Base-by-base conservation (phyloP, 1,140 invertebrate genomes). In the Maniola jurtina region DNA sequence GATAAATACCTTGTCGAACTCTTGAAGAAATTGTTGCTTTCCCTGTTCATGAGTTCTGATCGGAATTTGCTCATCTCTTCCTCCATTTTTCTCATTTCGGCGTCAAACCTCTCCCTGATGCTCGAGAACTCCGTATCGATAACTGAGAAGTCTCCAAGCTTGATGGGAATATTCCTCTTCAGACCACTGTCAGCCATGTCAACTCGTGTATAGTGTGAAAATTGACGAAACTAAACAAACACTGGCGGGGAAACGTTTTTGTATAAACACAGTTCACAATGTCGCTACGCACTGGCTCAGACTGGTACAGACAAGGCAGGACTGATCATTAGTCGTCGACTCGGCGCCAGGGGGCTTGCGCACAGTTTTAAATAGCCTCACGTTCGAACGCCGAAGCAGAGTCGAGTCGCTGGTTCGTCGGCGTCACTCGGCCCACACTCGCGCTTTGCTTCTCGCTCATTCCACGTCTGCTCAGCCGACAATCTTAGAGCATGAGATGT, bases 61-160 rank as follows among this genome's bases (percentile, higher is more conserved):
- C 98, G 93, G 93, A 99, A 98, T 91, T 96, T 96, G 85, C 96
- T 95, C 98, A 99, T 99, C 92, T 99, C 98, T 75, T 99, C 97
- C 92, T 99, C 98, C 97, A 99, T 99, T 92, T 97, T 97, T 76
- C 95, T 93, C 98, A 99, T 99, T 93, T 99, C 98, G 61, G 94
- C 95, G 87, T 99, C 98, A 89, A 99, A 99, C 68, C 97, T 93
- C 86, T 98, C 97, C 70, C 97, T 94, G 86, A 99, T 99, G 88
- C 95, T 97, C 79, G 96, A 97, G 92, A 99, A 99, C 92, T 99
- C 98, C 58, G 96, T 96, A 90, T 99, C 98, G 89, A 99, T 96
- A 73, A 99, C 96, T 89, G 96, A 97, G 93, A 97, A 97, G 88
- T 98, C 97, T 70, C 96, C 96, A 82, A 98, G 93, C 91, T 97